Evolutionary conservation across 2,888 invertebrate genomes (phyloP).

Genomic region (Agonum fuliginosum): DNA sequence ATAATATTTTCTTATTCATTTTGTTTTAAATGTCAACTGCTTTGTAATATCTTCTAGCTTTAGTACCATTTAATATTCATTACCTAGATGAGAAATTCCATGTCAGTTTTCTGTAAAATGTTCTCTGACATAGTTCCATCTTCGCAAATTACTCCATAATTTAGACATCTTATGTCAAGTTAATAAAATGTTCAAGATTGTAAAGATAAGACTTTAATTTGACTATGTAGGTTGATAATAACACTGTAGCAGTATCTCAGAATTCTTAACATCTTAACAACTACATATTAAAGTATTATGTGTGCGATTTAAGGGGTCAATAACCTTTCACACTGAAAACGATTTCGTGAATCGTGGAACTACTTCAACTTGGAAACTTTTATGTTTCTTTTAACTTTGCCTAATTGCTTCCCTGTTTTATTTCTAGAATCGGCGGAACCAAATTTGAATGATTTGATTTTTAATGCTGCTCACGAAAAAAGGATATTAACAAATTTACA

Average conservation of each 20-base stretch:
- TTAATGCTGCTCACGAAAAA: conserved; percentile 10
- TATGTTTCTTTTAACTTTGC: background rate
- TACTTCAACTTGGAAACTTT: conserved; percentile 31
- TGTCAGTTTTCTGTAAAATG: background rate
- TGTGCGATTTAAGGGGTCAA: conserved; percentile 5
- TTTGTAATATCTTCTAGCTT: no score
- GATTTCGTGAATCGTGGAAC: conserved; percentile 36
- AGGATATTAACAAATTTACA: conserved; percentile 34
- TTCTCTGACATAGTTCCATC: conserved; percentile 10
- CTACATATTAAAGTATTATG: background rate
- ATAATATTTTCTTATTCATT: no score
- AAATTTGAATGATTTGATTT: conserved; percentile 12
- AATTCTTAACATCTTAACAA: conserved; percentile 18
- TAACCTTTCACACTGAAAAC: conserved; percentile 24
- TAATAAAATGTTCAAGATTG: conserved; percentile 12
- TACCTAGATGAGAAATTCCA: background rate
- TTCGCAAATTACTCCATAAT: background rate
- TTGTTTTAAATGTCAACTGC: no score
- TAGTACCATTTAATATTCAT: background rate
- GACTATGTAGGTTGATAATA: conserved; percentile 11
- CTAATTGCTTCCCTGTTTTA: conserved; percentile 25
- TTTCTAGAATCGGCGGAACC: background rate
- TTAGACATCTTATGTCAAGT: background rate
- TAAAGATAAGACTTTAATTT: background rate
- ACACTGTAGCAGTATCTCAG: conserved; percentile 19